Percentiles rank a stretch among this genome's conserved stretches.
phyloP scores from a whole-genome alignment of 2,113 vertebrate genomes.

The Columba livia region DNA sequence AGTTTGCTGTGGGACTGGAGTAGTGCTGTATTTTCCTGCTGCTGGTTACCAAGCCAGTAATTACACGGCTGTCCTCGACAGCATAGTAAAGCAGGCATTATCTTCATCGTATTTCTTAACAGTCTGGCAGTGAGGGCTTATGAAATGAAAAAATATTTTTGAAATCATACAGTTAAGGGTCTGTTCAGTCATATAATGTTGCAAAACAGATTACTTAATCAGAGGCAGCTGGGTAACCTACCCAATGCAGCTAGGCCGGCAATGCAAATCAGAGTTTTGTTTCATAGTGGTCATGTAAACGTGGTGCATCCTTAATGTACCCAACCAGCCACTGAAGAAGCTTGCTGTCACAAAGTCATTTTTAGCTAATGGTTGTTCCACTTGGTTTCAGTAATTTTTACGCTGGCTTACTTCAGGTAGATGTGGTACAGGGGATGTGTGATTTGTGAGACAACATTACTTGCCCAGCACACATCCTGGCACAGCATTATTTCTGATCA shows the following conservation, averaged over 20 bases:
- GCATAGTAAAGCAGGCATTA: constrained; percentile 31
- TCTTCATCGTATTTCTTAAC: constrained; percentile 56
- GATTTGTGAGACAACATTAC: not conserved
- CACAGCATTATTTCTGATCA: not conserved
- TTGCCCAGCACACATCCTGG: not conserved
- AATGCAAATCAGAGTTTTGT: not conserved
- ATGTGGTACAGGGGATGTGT: not conserved
- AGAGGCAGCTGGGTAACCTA: not conserved
- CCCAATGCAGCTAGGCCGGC: not conserved
- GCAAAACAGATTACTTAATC: constrained; percentile 26
- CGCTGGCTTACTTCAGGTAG: not conserved
- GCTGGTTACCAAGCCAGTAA: constrained; percentile 47
- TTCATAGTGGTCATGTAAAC: not conserved
- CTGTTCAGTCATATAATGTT: constrained; percentile 29
- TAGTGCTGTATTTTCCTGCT: constrained; percentile 58
- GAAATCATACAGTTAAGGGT: constrained; percentile 33
- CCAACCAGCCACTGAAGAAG: not conserved
- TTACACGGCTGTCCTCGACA: constrained; percentile 34
- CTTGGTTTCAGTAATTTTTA: not conserved
- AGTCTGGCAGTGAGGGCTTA: not conserved
- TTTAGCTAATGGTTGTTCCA: not conserved
- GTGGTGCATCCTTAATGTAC: not conserved
- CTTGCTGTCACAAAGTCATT: not conserved
- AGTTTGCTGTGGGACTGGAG: constrained; percentile 39
- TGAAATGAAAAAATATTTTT: constrained; percentile 37